Conservation (phyloP, 2,797 vertebrate species). For the Pogoniulus pusillus region DNA sequence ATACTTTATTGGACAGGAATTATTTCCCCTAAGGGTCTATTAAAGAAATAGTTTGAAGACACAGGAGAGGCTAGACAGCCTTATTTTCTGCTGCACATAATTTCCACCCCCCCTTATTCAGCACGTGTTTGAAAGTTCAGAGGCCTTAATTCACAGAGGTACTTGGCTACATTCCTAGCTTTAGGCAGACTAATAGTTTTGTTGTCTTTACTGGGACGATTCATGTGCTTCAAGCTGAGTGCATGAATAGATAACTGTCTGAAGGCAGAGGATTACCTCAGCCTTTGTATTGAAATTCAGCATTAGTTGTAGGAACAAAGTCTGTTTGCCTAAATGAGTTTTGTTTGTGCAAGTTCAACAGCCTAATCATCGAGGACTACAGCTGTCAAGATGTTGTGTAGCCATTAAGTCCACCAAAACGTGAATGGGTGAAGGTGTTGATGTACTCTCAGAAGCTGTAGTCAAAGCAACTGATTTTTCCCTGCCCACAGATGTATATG, state of each 20-base stretch:
- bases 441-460: neutral
- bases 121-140: neutral
- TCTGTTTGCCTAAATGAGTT: neutral
- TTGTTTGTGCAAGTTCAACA: neutral
- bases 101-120: neutral
- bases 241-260: neutral
- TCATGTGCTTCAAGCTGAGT: neutral
- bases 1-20: neutral
- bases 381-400: neutral
- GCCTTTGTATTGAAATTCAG: neutral
- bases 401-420: neutral
- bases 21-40: neutral
- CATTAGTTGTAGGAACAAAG: neutral
- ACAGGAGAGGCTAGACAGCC: neutral
- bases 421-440: neutral
- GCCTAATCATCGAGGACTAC: neutral
- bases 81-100: neutral
- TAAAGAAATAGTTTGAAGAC: neutral
- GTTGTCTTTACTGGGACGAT: neutral
- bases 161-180: neutral
- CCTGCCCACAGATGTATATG: neutral
- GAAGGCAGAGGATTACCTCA: neutral
- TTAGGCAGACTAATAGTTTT: neutral
- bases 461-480: neutral
- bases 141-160: slow-evolving; percentile 4